Base-by-base conservation (phyloP, 2,113 vertebrate genomes). In the Chloropsis hardwickii region DNA sequence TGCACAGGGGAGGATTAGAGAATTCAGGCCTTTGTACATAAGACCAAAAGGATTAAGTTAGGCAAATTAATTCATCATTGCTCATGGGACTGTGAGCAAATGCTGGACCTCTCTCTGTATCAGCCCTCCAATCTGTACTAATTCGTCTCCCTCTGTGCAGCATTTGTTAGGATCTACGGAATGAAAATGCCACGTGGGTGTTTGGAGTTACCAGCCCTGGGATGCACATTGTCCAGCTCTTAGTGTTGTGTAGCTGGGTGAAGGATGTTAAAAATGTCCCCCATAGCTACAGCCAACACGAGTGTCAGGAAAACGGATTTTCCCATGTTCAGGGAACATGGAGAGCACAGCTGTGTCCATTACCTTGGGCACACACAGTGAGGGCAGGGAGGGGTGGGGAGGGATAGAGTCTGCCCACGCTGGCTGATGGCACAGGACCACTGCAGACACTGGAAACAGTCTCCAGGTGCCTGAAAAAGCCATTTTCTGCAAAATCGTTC, bases 41-140 rank as follows among this genome's bases (percentile, higher is more conserved):
- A 73, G 4, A 74, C 65, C 44, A 56, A 91, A 70, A 86, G 60
- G 83, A 91, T 19, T 78, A 86, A 78, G 50, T 88, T 90, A 92
- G 73, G 83, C 76, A 94, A 94, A 96, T 86, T 42, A 94, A 95
- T 84, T 86, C 48, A 53, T 78, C 86, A 48, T 81, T 95, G 60
- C 88, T 70, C 71, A 25, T 35, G 67, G 47, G 92, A 77, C 45
- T 74, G 67, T 73, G 44, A 88, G 42, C 2, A 5, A 88, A 15
- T 83, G 62, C 39, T 5, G 6, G 39, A 82, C 54, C 50, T 54
- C 42, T 90, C 65, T 73, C 51, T 62, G 18, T 35, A 61, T 66
- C 62, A 78, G 39, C 53, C 40, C 73, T 73, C 35, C 51, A 69
- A 9, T 25, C 33, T 31, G 33, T 25, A 42, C 17, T 47, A 24